Conservation (phyloP, 2,797 vertebrate species). For the Sebastes melanostomus region DNA sequence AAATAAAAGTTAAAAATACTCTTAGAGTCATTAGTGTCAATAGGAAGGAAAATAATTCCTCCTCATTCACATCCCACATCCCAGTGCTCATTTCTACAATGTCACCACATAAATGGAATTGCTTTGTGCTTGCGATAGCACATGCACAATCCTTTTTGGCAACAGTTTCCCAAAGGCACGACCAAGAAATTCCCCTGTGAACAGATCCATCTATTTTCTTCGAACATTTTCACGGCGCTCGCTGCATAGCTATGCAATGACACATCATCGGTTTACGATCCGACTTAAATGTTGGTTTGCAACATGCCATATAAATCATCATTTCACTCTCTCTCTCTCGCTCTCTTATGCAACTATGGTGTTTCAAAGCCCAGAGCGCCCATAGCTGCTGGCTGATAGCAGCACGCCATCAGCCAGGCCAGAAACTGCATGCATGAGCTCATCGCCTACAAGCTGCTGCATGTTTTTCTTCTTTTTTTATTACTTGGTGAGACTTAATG, state of each 20-base stretch:
- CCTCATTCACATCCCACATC: background rate
- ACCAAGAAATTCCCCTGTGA: slow-evolving; percentile 12
- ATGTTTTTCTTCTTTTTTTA: slow-evolving; percentile 5
- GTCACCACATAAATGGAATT: background rate
- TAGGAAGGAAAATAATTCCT: background rate
- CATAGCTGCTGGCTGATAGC: slow-evolving; percentile 27
- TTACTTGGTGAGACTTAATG: slow-evolving; percentile 12
- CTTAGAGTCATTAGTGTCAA: background rate
- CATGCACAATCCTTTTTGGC: background rate
- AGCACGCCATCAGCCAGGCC: background rate
- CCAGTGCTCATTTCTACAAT: background rate
- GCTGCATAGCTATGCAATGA: slow-evolving; percentile 47
- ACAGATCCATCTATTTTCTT: slow-evolving; percentile 3
- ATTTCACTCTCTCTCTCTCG: slow-evolving; percentile 26
- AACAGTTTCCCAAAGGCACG: slow-evolving; percentile 1
- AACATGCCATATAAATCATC: slow-evolving; percentile 37
- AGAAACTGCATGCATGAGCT: slow-evolving; percentile 39
- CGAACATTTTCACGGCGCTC: slow-evolving; percentile 1
- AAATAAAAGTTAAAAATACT: slow-evolving; percentile 52
- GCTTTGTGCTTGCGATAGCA: background rate
- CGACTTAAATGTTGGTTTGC: slow-evolving; percentile 48
- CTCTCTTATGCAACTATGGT: slow-evolving; percentile 38
- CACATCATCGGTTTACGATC: slow-evolving; percentile 40
- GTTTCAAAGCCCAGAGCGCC: slow-evolving; percentile 28
- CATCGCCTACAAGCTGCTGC: slow-evolving; percentile 37